Base-by-base conservation (phyloP, 2,113 vertebrate genomes). In the Pholis gunnellus region DNA sequence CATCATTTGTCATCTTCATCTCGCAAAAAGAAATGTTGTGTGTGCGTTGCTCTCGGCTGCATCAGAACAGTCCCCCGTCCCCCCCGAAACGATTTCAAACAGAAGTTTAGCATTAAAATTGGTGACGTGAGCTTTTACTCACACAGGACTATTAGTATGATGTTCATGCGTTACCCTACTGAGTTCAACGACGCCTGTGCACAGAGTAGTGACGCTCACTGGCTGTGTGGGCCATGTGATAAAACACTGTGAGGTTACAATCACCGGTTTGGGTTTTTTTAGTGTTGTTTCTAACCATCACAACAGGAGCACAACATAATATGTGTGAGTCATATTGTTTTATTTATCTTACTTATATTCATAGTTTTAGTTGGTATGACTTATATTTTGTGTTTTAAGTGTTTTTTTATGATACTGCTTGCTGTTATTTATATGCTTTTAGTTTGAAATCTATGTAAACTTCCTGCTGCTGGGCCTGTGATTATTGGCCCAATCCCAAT, bases 1-100 rank as follows among this genome's bases (percentile, higher is more conserved):
- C 87, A 72, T 87, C 82, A 78, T 78, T 59, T 91, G 82, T 83
- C 87, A 90, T 83, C 64, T 90, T 72, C 63, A 65, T 73, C 67
- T 63, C 64, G 54, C 71, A 44, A 44, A 31, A 31, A 34, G 2
- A 31, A 34, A 34, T 6, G 64, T 72, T 54, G 6, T 48, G 44
- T 34, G 42, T 44, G 57, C 46, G 6, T 36, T n/a, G n/a, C 18
- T 77, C 31, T 70, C 31, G 70, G 61, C 34, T 11, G 40, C 78
- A 87, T 81, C 7, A 70, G 79, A 82, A 76, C 20, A 6, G 34
- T n/a, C 40, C 56, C 22, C n/a, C n/a, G n/a, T n/a, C n/a, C n/a
- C 34, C 50, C 27, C 4, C 25, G 54, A 52, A 60, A 74, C 15
- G 10, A 13, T 25, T 73, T 81, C 68, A 76, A 69, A 82, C 74